A percentile compares a stretch with the other conserved stretches of the same genome.
phyloP scores from a whole-genome alignment of 1,140 invertebrate genomes.

The Calycopis cecrops region DNA sequence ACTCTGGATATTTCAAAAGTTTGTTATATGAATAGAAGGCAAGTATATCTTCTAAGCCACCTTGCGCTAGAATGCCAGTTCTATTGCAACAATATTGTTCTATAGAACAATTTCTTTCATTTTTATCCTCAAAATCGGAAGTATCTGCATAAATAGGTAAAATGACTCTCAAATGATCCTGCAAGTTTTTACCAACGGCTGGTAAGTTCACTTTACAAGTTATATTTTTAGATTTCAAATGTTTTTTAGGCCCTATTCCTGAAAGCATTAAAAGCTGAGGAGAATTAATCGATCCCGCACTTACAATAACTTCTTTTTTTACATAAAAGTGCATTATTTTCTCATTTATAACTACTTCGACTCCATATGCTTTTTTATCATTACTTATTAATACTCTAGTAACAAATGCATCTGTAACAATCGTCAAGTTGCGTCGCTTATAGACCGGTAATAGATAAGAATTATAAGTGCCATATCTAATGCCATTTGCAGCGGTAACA shows the following conservation, averaged over 20 bases:
- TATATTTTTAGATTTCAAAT: slow-evolving; percentile 62
- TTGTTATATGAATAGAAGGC: slow-evolving; percentile 41
- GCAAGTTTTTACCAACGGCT: slow-evolving; percentile 82
- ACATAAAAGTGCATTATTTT: slow-evolving; percentile 40
- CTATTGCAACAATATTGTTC: slow-evolving; percentile 49
- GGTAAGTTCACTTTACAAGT: slow-evolving; percentile 75
- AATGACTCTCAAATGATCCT: slow-evolving; percentile 72
- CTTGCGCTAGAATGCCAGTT: slow-evolving; percentile 40
- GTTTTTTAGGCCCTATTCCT: slow-evolving; percentile 55
- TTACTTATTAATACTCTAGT: slow-evolving; percentile 56
- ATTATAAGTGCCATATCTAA: slow-evolving; percentile 76
- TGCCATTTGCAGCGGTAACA: slow-evolving; percentile 69
- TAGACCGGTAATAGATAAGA: slow-evolving; percentile 76
- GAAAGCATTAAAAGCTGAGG: slow-evolving; percentile 71
- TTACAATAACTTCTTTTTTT: slow-evolving; percentile 71
- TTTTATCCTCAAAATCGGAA: slow-evolving; percentile 21
- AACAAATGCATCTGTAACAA: slow-evolving; percentile 77
- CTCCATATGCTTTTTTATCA: slow-evolving; percentile 39
- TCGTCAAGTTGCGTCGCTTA: slow-evolving; percentile 79
- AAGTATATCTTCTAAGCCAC: slow-evolving; percentile 34
- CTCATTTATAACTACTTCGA: slow-evolving; percentile 43
- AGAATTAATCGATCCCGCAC: slow-evolving; percentile 71
- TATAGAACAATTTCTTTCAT: slow-evolving; percentile 29
- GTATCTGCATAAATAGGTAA: slow-evolving; percentile 40
- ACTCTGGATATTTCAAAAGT: slow-evolving; percentile 42